A percentile compares a stretch with the other conserved stretches of the same genome.
Evolutionary conservation across 2,797 vertebrate genomes (phyloP).

Genomic region (Danio tinwini): DNA sequence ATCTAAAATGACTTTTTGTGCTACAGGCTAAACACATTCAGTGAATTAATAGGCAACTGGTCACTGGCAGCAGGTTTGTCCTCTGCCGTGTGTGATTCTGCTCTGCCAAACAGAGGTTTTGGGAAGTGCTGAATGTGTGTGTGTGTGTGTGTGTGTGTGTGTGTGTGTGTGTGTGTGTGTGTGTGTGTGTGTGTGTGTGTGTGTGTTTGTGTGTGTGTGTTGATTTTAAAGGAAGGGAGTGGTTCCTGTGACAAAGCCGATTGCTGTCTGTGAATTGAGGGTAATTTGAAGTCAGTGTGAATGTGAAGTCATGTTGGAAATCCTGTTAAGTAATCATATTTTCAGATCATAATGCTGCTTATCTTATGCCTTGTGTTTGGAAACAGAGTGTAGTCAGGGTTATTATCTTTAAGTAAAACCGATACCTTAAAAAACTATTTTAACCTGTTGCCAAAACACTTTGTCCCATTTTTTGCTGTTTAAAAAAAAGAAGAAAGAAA

Average conservation of each 20-base stretch:
- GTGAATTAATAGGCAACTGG: constrained; percentile 64
- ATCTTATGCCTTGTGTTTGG: not conserved
- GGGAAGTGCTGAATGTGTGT: constrained; percentile 45
- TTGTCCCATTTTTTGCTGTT: too few relatives aligned
- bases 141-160: constrained; percentile 56
- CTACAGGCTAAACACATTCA: constrained; percentile 55
- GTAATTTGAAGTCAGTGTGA: constrained; percentile 62
- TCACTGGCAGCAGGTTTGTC: constrained; percentile 70
- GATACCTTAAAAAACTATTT: not conserved
- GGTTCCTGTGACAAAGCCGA: constrained; percentile 69
- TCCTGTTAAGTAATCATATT: not conserved
- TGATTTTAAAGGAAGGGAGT: constrained; percentile 70
- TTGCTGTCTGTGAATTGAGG: constrained; percentile 65
- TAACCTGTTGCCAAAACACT: too few relatives aligned
- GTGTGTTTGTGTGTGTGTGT: constrained; percentile 56
- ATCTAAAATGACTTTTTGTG: not conserved
- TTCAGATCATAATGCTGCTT: not conserved
- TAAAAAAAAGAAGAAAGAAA: too few relatives aligned
- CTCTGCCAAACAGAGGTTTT: constrained; percentile 47
- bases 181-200: constrained; percentile 56
- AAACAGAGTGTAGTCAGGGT: not conserved
- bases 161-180: constrained; percentile 58
- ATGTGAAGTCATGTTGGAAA: not conserved
- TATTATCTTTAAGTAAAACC: not conserved
- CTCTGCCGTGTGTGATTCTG: constrained; percentile 55